Percentiles rank a stretch among this genome's conserved stretches.
phyloP scores from a whole-genome alignment of 2,113 vertebrate species.

The Chrysemys picta region DNA sequence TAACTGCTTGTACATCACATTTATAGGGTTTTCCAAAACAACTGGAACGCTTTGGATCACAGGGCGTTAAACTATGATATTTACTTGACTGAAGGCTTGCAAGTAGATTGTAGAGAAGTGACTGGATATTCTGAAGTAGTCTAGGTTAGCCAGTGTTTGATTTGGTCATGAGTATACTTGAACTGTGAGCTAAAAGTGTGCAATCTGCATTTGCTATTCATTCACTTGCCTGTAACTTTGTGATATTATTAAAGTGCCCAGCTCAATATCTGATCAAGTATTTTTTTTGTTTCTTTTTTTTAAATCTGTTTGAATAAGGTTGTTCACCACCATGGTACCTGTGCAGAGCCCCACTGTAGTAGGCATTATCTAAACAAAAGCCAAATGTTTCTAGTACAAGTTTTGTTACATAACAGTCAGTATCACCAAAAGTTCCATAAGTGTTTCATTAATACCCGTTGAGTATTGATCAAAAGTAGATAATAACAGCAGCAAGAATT shows the following conservation, averaged over 20 bases:
- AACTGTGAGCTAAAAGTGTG: neutral
- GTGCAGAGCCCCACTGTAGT: neutral
- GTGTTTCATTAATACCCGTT: neutral
- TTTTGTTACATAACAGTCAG: neutral
- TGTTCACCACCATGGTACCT: neutral
- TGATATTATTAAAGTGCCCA: neutral
- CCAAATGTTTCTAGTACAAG: neutral
- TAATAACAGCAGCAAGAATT: neutral
- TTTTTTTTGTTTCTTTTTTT: neutral
- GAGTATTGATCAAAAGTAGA: neutral
- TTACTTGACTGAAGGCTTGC: neutral
- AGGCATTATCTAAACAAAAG: neutral
- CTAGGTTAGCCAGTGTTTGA: neutral
- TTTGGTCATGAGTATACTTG: neutral
- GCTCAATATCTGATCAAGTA: neutral
- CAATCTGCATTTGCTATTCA: neutral
- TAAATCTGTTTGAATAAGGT: neutral
- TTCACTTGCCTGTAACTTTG: neutral
- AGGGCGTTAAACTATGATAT: neutral
- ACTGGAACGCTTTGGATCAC: neutral
- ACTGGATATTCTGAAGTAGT: neutral
- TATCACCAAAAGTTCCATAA: neutral
- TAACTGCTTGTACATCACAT: neutral
- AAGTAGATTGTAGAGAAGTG: neutral
- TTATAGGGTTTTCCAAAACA: neutral